phyloP scores from a whole-genome alignment of 2,888 invertebrate species.

The Lochmaea crataegi region DNA sequence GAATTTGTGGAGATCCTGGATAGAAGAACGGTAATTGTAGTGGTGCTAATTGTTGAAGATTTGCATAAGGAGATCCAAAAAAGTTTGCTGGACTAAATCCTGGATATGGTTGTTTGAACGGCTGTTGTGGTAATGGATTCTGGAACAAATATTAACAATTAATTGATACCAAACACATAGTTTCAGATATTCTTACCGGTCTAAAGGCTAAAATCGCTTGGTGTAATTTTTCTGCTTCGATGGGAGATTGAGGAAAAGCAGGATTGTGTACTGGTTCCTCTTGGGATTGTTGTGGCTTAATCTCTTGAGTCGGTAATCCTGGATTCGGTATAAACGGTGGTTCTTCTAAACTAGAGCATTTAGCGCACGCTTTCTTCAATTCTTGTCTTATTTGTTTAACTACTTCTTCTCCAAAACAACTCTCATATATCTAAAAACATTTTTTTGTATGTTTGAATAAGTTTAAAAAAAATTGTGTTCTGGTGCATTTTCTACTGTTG shows the following conservation, averaged over 20 bases:
- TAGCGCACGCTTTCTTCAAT: conserved; percentile 74
- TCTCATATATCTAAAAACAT: conserved; percentile 76
- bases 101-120: conserved; percentile 67
- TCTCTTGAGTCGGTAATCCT: conserved; percentile 42
- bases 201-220: conserved; percentile 70
- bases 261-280: conserved; percentile 36
- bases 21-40: conserved; percentile 60
- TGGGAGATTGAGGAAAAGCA: conserved; percentile 54
- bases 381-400: conserved; percentile 76
- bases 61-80: conserved; percentile 55
- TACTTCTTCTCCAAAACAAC: conserved; percentile 76
- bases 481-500: too few relatives aligned
- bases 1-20: conserved; percentile 65
- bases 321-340: conserved; percentile 46
- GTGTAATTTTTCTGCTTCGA: conserved; percentile 67
- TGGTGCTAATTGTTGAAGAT: conserved; percentile 38
- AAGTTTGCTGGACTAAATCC: conserved; percentile 56
- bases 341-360: conserved; percentile 71
- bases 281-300: conserved; percentile 31
- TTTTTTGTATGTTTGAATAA: background rate
- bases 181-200: conserved; percentile 60
- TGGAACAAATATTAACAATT: conserved; percentile 46
- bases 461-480: too few relatives aligned
- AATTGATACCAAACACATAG: background rate
- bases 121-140: conserved; percentile 59